Percentiles rank a stretch among this genome's conserved stretches.
Evolutionary conservation across 2,113 vertebrate genomes (phyloP).

Genomic region (Bubo bubo): DNA sequence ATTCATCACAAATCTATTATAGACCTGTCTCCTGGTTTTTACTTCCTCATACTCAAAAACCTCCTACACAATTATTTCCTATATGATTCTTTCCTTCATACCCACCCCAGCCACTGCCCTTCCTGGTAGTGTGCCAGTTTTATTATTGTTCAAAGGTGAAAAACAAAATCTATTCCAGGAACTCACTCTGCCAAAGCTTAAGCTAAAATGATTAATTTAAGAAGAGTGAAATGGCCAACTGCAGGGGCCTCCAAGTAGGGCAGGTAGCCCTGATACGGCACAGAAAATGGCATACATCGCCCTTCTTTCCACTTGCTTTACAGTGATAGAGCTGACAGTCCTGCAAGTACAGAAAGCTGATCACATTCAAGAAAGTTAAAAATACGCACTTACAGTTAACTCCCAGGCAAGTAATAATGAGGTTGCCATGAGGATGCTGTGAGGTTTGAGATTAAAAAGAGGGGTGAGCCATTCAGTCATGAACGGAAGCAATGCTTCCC

Average conservation of each 20-base stretch:
- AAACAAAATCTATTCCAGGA: slow-evolving; percentile 10
- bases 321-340: background rate
- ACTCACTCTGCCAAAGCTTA: background rate
- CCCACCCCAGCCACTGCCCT: background rate
- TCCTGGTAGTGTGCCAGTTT: background rate
- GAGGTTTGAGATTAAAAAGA: background rate
- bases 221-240: background rate
- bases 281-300: fast-evolving
- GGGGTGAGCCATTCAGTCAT: fast-evolving
- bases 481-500: background rate
- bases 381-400: background rate
- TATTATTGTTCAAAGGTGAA: background rate
- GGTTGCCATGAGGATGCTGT: background rate
- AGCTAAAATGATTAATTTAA: background rate
- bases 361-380: background rate
- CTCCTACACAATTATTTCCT: slow-evolving; percentile 22
- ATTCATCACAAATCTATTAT: background rate
- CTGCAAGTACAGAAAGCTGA: background rate
- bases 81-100: slow-evolving; percentile 13
- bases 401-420: background rate
- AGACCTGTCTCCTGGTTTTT: background rate
- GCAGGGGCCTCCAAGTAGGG: background rate
- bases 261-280: fast-evolving
- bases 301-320: background rate
- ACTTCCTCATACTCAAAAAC: background rate